Evolutionary conservation across 2,113 vertebrate species (phyloP).

Genomic region (Bufo bufo): DNA sequence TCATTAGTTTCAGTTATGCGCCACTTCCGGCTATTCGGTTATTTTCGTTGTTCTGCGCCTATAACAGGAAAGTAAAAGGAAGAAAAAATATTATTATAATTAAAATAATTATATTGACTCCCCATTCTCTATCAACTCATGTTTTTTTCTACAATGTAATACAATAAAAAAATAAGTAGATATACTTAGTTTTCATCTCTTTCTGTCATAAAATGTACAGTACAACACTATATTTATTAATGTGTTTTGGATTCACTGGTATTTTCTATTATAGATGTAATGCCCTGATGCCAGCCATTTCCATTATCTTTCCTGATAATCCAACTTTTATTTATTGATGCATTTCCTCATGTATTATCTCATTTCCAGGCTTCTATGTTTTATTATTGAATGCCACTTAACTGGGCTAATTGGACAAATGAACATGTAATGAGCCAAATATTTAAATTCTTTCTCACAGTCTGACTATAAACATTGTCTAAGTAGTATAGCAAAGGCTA

Average conservation of each 20-base stretch:
- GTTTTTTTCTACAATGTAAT: too few relatives aligned
- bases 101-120: too few relatives aligned
- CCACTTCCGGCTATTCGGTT: too few relatives aligned
- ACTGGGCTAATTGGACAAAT: neutral
- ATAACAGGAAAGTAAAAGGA: too few relatives aligned
- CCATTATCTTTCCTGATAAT: neutral
- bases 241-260: neutral
- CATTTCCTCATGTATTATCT: slow-evolving; percentile 30
- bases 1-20: too few relatives aligned
- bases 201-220: too few relatives aligned
- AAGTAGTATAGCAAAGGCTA: neutral
- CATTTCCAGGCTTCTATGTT: slow-evolving; percentile 12
- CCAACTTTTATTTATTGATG: slow-evolving; percentile 29
- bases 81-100: too few relatives aligned
- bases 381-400: neutral
- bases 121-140: too few relatives aligned
- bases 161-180: too few relatives aligned
- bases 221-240: neutral
- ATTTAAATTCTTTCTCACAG: neutral
- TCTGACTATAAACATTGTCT: neutral
- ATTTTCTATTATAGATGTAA: slow-evolving; percentile 7
- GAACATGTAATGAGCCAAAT: neutral
- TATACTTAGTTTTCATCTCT: too few relatives aligned
- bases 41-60: too few relatives aligned
- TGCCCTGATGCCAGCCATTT: neutral